These are phyloP conservation scores for Gavialis gangeticus DNA, from an alignment of 2,113 vertebrate species.

Conservation along the genomic window DNA sequence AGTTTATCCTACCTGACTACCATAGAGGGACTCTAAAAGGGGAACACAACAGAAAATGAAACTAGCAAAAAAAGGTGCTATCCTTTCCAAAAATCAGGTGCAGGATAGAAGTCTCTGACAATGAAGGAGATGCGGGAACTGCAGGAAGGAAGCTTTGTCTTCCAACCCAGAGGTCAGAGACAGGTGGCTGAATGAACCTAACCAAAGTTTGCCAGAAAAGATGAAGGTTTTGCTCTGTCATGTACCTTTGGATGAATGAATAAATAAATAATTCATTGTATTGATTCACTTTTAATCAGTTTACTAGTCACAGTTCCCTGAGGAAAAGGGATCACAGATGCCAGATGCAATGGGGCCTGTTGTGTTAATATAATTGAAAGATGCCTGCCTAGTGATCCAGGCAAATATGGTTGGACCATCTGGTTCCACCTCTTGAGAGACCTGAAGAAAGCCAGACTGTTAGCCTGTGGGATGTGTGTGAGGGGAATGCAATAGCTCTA, in stretches of 20 bases:
- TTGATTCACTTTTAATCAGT: not conserved
- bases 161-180: not conserved
- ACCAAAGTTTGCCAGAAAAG: constrained; percentile 6
- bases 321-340: constrained; percentile 42
- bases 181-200: not conserved
- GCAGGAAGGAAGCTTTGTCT: not conserved
- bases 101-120: not conserved
- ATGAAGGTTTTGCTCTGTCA: constrained; percentile 28
- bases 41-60: not conserved
- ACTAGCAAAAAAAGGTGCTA: not conserved
- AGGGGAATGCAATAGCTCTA: no score
- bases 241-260: constrained; percentile 43
- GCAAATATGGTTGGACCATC: no score
- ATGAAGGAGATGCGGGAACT: not conserved
- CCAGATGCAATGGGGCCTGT: constrained; percentile 47
- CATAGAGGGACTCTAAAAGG: not conserved
- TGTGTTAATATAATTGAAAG: no score
- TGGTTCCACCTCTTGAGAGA: no score
- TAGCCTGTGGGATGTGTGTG: no score
- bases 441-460: no score
- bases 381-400: no score
- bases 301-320: constrained; percentile 49
- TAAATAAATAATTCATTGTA: constrained; percentile 8
- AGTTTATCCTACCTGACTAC: not conserved
- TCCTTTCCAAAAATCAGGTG: not conserved